Evolutionary conservation across 2,113 vertebrate species (phyloP).

Genomic region (Machaerirhynchus nigripectus): DNA sequence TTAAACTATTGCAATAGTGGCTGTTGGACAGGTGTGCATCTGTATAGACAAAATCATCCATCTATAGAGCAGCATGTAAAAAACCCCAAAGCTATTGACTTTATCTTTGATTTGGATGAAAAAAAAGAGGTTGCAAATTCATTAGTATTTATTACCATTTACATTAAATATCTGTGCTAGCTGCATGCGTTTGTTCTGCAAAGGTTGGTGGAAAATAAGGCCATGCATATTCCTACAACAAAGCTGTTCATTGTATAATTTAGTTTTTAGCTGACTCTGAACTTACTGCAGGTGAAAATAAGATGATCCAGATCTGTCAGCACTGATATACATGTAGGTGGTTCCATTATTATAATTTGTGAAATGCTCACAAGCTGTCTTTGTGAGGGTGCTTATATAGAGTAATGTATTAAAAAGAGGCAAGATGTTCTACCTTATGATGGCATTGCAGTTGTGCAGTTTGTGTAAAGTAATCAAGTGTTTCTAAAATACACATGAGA

Average conservation of each 20-base stretch:
- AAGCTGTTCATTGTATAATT: constrained; percentile 74
- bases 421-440: constrained; percentile 70
- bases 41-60: background rate
- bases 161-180: constrained; percentile 45
- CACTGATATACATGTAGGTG: constrained; percentile 70
- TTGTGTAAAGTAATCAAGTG: constrained; percentile 61
- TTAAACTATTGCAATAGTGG: background rate
- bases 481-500: constrained; percentile 56
- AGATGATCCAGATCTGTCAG: constrained; percentile 73
- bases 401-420: constrained; percentile 70
- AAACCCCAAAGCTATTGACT: background rate
- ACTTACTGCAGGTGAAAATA: constrained; percentile 77
- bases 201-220: constrained; percentile 61
- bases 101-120: background rate
- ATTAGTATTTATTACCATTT: constrained; percentile 22
- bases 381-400: constrained; percentile 66
- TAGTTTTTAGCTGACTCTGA: constrained; percentile 73
- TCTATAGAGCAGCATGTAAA: background rate
- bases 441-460: constrained; percentile 61
- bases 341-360: constrained; percentile 75
- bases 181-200: constrained; percentile 29
- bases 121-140: background rate
- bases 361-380: constrained; percentile 73
- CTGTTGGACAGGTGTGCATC: background rate
- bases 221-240: constrained; percentile 68